A percentile compares a stretch with the other conserved stretches of the same genome.
phyloP scores from a whole-genome alignment of 1,140 invertebrate species.

The Monochamus saltuarius region DNA sequence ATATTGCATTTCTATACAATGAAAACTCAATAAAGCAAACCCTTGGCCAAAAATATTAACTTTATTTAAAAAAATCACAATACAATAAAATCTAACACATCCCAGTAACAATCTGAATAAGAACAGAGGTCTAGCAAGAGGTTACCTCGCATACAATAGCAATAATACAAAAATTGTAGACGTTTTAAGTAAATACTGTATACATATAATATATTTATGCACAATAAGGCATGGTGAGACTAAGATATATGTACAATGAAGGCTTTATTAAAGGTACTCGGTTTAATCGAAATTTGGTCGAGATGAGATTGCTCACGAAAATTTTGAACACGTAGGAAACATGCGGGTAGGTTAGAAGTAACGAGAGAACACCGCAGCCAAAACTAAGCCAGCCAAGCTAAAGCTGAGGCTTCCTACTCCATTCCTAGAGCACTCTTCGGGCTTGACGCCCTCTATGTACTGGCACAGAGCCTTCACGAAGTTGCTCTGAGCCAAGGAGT shows the following conservation, averaged over 20 bases:
- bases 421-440: conserved; percentile 35
- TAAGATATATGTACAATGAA: neutral
- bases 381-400: conserved; percentile 15
- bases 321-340: no score
- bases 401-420: conserved; percentile 18
- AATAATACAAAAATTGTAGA: neutral
- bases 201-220: neutral
- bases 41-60: no score
- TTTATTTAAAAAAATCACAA: no score
- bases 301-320: no score
- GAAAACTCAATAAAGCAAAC: no score
- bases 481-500: conserved; percentile 38
- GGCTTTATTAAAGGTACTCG: neutral
- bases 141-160: no score
- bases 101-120: no score
- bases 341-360: no score
- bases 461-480: conserved; percentile 43
- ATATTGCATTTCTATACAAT: no score
- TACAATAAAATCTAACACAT: no score
- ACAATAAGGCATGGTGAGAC: neutral
- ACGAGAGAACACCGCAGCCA: conserved; percentile 1
- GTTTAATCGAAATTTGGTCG: no score
- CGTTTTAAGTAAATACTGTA: conserved; percentile 6
- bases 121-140: no score
- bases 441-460: conserved; percentile 38